phyloP scores from a whole-genome alignment of 2,113 vertebrate species.

The Syrmaticus mikado region DNA sequence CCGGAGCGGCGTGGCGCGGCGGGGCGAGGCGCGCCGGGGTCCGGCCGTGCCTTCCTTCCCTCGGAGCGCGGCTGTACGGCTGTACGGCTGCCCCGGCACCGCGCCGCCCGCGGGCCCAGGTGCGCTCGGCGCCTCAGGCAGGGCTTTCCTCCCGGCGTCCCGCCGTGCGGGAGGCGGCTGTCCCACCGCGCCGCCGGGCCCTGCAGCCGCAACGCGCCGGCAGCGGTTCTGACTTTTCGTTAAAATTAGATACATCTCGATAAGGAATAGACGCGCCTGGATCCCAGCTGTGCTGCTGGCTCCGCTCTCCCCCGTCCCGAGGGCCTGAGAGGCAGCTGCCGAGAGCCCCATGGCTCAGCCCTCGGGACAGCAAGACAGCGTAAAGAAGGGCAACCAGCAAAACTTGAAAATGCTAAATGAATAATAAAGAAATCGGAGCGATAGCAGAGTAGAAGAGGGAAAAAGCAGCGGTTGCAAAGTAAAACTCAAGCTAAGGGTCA shows the following conservation, averaged over 20 bases:
- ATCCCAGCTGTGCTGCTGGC: neutral
- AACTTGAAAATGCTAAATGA: neutral
- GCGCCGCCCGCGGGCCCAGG: too few relatives aligned
- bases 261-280: neutral
- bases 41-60: too few relatives aligned
- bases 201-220: neutral
- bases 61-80: too few relatives aligned
- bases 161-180: too few relatives aligned
- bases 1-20: too few relatives aligned
- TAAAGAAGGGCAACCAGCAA: neutral
- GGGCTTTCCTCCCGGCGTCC: too few relatives aligned
- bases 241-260: neutral
- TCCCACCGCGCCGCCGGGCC: neutral
- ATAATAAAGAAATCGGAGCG: neutral
- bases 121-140: too few relatives aligned
- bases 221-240: neutral
- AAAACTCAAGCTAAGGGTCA: neutral
- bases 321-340: too few relatives aligned
- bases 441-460: neutral
- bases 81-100: too few relatives aligned
- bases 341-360: neutral
- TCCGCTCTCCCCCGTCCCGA: too few relatives aligned
- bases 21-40: too few relatives aligned
- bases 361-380: neutral
- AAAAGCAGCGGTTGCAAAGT: neutral